Base-by-base conservation (phyloP, 2,113 vertebrate genomes). In the Myxocyprinus asiaticus region DNA sequence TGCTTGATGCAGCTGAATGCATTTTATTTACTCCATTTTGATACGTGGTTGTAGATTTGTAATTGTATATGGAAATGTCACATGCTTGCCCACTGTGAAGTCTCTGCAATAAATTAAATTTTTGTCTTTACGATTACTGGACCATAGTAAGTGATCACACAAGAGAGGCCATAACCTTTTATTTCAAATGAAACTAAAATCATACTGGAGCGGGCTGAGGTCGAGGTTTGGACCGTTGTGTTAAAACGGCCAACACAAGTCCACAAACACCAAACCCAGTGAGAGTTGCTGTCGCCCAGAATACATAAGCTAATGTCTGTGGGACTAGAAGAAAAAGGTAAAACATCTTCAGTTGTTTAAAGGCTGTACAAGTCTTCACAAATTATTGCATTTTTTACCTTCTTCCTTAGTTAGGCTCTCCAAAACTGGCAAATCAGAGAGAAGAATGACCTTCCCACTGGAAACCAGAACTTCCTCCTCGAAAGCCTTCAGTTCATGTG, bases 361-460 rank as follows among this genome's bases (percentile, higher is more conserved):
- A 58, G n/a, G 5, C 11, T 71, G 33, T 33, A 55, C 9, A n/a
- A 45, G 15, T 59, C 9, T 47, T 59, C 5, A 7, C 4, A 12
- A 33, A 50, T 10, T 6, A 11, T 5, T 11, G 9, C 8, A 43
- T 17, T n/a, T 14, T 44, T 47, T 83, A 84, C 79, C 58, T 74
- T 81, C n/a, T 3, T 64, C 5, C 4, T 69, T 10, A 2, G 3
- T 14, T 9, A 68, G 62, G 43, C 58, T 68, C n/a, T 14, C 63
- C 4, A 45, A 61, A 69, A 55, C 44, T 3, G 56, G 77, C 22
- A 17, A 61, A 43, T 76, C 12, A 9, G 65, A 44, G 14, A 67
- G 2, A 15, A 91, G n/a, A 50, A 87, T 82, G 72, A 93, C 78
- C 42, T 87, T 71, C 0, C 87, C 80, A 17, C 91, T 92, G 0